phyloP scores from a whole-genome alignment of 2,113 vertebrate genomes.

The Sinocyclocheilus maitianheensis region DNA sequence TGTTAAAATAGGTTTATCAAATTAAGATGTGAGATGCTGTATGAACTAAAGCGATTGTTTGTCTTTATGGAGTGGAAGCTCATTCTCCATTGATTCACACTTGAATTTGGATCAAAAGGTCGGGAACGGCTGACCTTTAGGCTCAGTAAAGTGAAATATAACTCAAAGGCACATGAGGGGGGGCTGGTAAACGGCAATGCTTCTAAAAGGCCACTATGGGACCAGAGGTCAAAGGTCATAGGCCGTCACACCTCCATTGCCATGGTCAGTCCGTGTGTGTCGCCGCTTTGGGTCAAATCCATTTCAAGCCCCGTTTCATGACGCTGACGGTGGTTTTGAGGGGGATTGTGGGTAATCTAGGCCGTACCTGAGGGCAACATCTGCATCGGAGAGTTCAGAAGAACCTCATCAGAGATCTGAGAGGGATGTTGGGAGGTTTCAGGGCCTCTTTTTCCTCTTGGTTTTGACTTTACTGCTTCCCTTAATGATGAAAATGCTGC shows the following conservation, averaged over 20 bases:
- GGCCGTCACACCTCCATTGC: conserved; percentile 47
- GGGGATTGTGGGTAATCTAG: conserved; percentile 21
- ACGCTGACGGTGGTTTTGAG: neutral
- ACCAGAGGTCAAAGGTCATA: conserved; percentile 42
- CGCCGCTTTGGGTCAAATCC: conserved; percentile 37
- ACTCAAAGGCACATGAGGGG: conserved; percentile 17
- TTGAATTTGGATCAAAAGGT: conserved; percentile 37
- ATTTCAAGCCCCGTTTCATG: neutral
- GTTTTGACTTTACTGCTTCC: conserved; percentile 68
- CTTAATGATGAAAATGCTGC: conserved; percentile 75
- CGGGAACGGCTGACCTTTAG: conserved; percentile 38
- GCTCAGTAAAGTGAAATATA: conserved; percentile 34
- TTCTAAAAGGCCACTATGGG: conserved; percentile 44
- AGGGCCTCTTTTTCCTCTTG: conserved; percentile 51
- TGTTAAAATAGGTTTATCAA: no score
- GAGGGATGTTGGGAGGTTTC: conserved; percentile 5
- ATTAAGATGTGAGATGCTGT: neutral
- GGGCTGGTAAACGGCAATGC: conserved; percentile 36
- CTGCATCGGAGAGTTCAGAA: conserved; percentile 56
- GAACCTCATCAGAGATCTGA: conserved; percentile 64
- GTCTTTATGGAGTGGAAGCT: neutral
- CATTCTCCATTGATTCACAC: neutral
- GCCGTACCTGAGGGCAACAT: neutral
- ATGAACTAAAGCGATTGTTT: neutral
- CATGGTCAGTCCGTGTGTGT: conserved; percentile 47